A percentile compares a stretch with the other conserved stretches of the same genome.
Conservation (phyloP, 2,888 invertebrate genomes). For the Zootermopsis nevadensis region DNA sequence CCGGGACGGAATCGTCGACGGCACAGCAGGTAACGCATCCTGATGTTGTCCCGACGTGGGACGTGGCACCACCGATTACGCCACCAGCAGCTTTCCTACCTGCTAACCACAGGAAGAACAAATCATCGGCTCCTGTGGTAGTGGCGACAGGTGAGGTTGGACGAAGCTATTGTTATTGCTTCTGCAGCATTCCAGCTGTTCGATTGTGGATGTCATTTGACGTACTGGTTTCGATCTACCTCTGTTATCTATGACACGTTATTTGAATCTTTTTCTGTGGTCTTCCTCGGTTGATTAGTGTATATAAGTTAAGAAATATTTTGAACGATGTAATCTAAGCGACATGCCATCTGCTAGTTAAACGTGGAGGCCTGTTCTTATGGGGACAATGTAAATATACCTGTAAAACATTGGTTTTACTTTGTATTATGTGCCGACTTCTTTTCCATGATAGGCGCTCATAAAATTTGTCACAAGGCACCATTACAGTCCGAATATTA, state of each 20-base stretch:
- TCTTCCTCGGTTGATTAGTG: no score
- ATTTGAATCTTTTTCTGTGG: neutral
- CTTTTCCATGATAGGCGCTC: no score
- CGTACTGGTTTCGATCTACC: neutral
- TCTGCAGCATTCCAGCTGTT: neutral
- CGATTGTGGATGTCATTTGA: neutral
- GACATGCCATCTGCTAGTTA: no score
- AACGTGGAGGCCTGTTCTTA: no score
- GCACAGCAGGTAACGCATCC: conserved; percentile 59
- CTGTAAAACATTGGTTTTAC: no score
- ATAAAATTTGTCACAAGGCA: no score
- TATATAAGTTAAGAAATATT: no score
- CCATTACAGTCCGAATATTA: no score
- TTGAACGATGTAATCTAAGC: no score
- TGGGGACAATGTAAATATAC: no score
- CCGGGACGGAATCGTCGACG: conserved; percentile 36
- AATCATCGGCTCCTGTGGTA: conserved; percentile 54
- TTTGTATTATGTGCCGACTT: no score
- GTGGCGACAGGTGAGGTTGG: conserved; percentile 18
- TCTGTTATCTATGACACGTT: neutral
- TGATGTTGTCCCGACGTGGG: conserved; percentile 70
- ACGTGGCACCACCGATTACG: conserved; percentile 72
- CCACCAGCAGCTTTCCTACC: conserved; percentile 76
- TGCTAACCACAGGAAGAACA: conserved; percentile 68
- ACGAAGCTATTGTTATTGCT: neutral